These are phyloP conservation scores for Turritopsis rubra DNA, from an alignment of 30 jellyfish, hydroid and myxozoan species.

Conservation along the genomic window DNA sequence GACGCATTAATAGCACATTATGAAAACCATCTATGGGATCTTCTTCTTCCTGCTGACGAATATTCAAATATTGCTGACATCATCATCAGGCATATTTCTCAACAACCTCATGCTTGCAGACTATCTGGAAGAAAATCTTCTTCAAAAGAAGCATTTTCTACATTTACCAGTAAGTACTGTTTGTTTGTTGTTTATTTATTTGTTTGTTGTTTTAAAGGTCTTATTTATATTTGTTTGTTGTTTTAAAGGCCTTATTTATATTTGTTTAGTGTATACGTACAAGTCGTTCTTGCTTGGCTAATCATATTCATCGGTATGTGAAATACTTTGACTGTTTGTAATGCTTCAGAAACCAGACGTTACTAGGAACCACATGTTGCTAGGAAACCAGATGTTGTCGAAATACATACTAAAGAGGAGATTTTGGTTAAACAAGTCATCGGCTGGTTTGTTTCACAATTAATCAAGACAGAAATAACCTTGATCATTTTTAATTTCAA, in stretches of 20 bases:
- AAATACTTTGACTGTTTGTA: not conserved
- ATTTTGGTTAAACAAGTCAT: no score
- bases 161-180: not conserved
- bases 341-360: not conserved
- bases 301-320: slow-evolving; percentile 13
- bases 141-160: not conserved
- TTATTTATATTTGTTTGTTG: not conserved
- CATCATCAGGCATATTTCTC: not conserved
- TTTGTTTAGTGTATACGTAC: not conserved
- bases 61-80: not conserved
- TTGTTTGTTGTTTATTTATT: not conserved
- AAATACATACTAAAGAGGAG: no score
- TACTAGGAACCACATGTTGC: no score
- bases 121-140: not conserved
- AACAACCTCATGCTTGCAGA: not conserved
- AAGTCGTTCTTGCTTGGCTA: not conserved
- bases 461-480: no score
- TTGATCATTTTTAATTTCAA: no score
- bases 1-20: not conserved
- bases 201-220: not conserved
- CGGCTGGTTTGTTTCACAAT: no score
- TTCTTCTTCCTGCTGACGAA: not conserved
- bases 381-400: no score
- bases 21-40: not conserved
- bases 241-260: not conserved